These are phyloP conservation scores for Erpobdella octoculata DNA, from an alignment of 2,888 invertebrate species.

Conservation along the genomic window DNA sequence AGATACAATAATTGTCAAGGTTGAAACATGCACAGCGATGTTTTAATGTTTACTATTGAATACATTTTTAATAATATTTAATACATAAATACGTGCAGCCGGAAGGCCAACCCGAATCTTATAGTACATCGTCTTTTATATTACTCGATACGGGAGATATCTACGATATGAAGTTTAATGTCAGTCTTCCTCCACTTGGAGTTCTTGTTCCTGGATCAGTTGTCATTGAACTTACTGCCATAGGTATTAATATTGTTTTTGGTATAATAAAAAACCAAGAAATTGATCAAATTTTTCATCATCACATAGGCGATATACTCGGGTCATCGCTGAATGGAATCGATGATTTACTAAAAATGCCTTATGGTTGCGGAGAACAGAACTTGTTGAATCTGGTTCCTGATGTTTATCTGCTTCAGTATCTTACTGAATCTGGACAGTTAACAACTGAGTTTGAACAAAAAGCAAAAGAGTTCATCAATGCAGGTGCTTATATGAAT, in stretches of 20 bases:
- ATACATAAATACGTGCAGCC: slow-evolving; percentile 55
- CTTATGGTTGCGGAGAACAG: slow-evolving; percentile 85
- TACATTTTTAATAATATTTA: not conserved
- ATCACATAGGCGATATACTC: slow-evolving; percentile 63
- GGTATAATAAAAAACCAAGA: not conserved
- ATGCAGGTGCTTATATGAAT: slow-evolving; percentile 48
- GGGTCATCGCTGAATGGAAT: slow-evolving; percentile 72
- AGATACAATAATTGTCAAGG: slow-evolving; percentile 66
- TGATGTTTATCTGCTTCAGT: slow-evolving; percentile 76
- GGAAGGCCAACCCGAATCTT: slow-evolving; percentile 69
- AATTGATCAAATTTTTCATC: not conserved
- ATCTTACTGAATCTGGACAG: slow-evolving; percentile 69
- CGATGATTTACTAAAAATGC: slow-evolving; percentile 67
- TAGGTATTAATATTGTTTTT: slow-evolving; percentile 49
- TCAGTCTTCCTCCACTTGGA: slow-evolving; percentile 54
- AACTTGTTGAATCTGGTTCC: slow-evolving; percentile 85
- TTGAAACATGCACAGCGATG: slow-evolving; percentile 47
- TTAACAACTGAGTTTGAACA: slow-evolving; percentile 62
- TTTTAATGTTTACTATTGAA: not conserved
- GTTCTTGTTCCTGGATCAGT: slow-evolving; percentile 68
- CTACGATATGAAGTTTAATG: not conserved
- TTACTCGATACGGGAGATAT: slow-evolving; percentile 40
- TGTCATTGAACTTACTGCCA: slow-evolving; percentile 65
- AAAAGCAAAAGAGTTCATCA: slow-evolving; percentile 58
- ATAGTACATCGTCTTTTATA: slow-evolving; percentile 66